phyloP scores from a whole-genome alignment of 2,797 vertebrate genomes.

The Echiichthys vipera region DNA sequence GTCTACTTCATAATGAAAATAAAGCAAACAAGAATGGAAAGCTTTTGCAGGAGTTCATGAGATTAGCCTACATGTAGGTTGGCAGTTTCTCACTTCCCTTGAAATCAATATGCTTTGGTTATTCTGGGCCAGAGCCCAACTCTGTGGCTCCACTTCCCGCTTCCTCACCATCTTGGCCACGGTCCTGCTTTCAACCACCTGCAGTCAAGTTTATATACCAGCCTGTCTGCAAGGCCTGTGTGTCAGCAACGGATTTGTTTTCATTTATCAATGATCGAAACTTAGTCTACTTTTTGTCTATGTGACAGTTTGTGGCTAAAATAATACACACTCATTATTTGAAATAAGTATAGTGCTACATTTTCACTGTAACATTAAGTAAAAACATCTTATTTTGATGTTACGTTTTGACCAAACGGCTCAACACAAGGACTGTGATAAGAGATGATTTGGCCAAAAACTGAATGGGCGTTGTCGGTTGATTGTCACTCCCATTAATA shows the following conservation, averaged over 20 bases:
- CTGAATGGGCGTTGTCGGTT: too few species aligned
- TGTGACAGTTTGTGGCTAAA: neutral
- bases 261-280: neutral
- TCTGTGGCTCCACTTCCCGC: conserved; percentile 44
- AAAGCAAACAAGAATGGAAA: neutral
- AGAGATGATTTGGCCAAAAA: too few species aligned
- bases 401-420: too few species aligned
- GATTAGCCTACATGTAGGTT: neutral
- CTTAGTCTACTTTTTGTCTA: too few species aligned
- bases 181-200: accelerated
- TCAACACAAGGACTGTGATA: too few species aligned
- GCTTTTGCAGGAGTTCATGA: neutral
- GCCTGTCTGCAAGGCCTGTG: too few species aligned
- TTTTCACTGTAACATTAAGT: too few species aligned
- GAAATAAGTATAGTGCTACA: too few species aligned
- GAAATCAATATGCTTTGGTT: conserved; percentile 6
- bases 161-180: conserved; percentile 42
- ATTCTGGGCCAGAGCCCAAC: conserved; percentile 65
- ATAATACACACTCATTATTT: neutral
- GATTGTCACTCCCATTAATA: too few species aligned
- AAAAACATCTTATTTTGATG: too few species aligned
- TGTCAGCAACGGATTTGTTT: neutral
- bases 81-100: neutral
- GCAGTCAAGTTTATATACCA: neutral
- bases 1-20: too few species aligned